Evolutionary conservation across 1,140 invertebrate genomes (phyloP).

Genomic region (Diabrotica undecimpunctata): DNA sequence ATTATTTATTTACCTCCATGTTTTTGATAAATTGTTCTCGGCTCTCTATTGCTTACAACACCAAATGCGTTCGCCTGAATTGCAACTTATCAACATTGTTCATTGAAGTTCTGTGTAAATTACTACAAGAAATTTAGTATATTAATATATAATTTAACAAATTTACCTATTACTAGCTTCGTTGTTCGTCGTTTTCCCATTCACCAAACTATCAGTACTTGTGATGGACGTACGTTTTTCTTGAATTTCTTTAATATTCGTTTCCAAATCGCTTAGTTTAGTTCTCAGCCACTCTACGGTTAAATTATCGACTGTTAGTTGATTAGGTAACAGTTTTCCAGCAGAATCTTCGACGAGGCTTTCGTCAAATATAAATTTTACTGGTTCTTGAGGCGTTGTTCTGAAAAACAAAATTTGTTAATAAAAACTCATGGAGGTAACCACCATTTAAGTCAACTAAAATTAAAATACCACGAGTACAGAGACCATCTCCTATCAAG

Average conservation of each 20-base stretch:
- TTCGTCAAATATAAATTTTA: slow-evolving; percentile 80
- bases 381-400: slow-evolving; percentile 67
- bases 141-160: too few species aligned
- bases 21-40: too few species aligned
- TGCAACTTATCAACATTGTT: too few species aligned
- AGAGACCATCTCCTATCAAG: too few species aligned
- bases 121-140: too few species aligned
- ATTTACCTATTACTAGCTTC: slow-evolving; percentile 41
- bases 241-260: slow-evolving; percentile 63
- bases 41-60: too few species aligned
- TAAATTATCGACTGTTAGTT: slow-evolving; percentile 84
- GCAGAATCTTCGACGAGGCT: slow-evolving; percentile 79
- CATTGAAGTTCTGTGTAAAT: too few species aligned
- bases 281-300: slow-evolving; percentile 82
- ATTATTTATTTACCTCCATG: too few species aligned
- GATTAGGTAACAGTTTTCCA: slow-evolving; percentile 74
- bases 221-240: slow-evolving; percentile 53
- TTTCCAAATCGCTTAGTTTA: slow-evolving; percentile 73
- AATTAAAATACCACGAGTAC: too few species aligned
- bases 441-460: too few species aligned
- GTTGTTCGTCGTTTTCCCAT: slow-evolving; percentile 40
- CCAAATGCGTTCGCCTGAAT: too few species aligned
- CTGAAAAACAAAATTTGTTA: slow-evolving; percentile 48
- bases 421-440: too few species aligned
- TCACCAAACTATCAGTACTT: slow-evolving; percentile 29